Conservation (phyloP, 2,888 invertebrate species). For the Cataglyphis rosenhaueri region DNA sequence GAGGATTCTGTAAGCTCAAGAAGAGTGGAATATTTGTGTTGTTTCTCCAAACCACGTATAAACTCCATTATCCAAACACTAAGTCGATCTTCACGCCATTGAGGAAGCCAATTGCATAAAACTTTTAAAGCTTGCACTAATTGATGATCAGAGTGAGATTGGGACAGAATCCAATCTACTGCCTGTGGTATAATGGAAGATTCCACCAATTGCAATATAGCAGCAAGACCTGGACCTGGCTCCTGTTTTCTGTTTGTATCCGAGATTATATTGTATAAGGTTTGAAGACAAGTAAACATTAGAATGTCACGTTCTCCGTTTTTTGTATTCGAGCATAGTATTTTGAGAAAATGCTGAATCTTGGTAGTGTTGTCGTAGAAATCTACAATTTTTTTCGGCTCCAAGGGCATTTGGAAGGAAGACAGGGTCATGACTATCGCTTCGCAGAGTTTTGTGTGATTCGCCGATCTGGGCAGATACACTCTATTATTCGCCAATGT, state of each 20-base stretch:
- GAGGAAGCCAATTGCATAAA: constrained; percentile 90
- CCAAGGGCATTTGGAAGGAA: constrained; percentile 70
- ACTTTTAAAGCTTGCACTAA: constrained; percentile 88
- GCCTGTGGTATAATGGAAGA: constrained; percentile 82
- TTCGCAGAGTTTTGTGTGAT: constrained; percentile 75
- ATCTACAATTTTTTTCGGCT: constrained; percentile 64
- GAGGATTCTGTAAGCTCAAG: constrained; percentile 88
- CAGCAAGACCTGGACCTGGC: constrained; percentile 88
- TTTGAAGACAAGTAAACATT: constrained; percentile 87
- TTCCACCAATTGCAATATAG: constrained; percentile 87
- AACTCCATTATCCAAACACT: constrained; percentile 90
- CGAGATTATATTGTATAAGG: constrained; percentile 88
- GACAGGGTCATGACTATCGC: constrained; percentile 76
- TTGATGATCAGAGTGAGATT: constrained; percentile 85
- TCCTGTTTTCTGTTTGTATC: constrained; percentile 86
- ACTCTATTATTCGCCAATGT: constrained; percentile 66
- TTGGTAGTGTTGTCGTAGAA: constrained; percentile 69
- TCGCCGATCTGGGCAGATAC: constrained; percentile 69
- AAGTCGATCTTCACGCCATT: constrained; percentile 89
- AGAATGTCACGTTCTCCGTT: constrained; percentile 84
- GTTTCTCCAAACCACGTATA: constrained; percentile 88
- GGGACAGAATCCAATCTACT: constrained; percentile 86
- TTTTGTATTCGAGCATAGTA: constrained; percentile 64
- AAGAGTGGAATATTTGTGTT: constrained; percentile 87
- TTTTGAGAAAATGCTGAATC: constrained; percentile 72